Evolutionary conservation across 37 sponge, comb jelly and placozoan genomes (phyloP), one percentile per base, ranked within the genome.

Genomic region (Oopsacas minuta): DNA sequence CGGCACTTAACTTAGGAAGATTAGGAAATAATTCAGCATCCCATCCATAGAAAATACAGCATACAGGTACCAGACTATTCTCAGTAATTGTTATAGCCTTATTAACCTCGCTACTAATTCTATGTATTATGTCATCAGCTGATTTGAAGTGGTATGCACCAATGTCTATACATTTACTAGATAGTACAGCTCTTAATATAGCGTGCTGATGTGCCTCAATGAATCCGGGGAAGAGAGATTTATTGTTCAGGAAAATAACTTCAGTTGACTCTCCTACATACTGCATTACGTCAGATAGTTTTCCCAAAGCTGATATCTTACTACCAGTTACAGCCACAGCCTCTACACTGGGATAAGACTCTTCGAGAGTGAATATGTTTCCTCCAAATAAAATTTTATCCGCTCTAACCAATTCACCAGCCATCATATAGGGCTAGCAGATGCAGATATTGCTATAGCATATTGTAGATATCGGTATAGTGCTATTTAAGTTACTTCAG

Each of bases 181-280:
- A 46, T 22, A 46, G 17, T 12, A 46, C 0, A 0, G 85, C 83
- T 22, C 28, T 0, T 0, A 88, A 39, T 30, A 81, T 22, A 0
- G 86, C 83, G 36, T 90, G 91, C 37, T 39, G 38, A 38, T 90
- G 90, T 1, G 88, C 82, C n/a, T 88, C 91, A 12, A 90, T 90
- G 35, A 90, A 85, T 7, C 91, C 91, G 20, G 91, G 91, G 81
- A 90, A 38, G 15, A 90, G 83, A 8, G 91, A 83, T 37, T 90
- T 25, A 0, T 39, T 51, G 42, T 84, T 82, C 36, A 90, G 53
- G 42, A 83, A 35, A 1, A 86, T 39, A 8, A 88, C 42, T 84
- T 88, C 81, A 23, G 90, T 89, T 0, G 51, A 20, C 1, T 28
- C 30, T 17, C 82, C 85, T 37, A 30, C 39, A 25, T 23, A 25